Percentiles rank a stretch among this genome's conserved stretches.
phyloP scores from a whole-genome alignment of 1,140 invertebrate genomes.

The Zaprionus ornatus region DNA sequence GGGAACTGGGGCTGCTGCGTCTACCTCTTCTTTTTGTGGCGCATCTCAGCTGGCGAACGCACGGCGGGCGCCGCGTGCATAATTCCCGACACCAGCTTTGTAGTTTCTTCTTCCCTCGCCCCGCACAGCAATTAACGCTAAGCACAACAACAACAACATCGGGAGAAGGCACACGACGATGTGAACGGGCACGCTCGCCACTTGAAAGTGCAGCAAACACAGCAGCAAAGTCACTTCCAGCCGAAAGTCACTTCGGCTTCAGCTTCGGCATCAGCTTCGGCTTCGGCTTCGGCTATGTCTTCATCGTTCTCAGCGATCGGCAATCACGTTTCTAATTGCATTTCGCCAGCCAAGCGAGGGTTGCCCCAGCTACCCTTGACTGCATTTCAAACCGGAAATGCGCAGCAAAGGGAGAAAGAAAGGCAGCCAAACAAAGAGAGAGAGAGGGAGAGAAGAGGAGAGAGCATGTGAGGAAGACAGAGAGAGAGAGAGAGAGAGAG shows the following conservation, averaged over 20 bases:
- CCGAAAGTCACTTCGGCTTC: neutral
- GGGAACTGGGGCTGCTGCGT: neutral
- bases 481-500: constrained; percentile 1
- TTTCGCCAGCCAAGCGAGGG: constrained; percentile 37
- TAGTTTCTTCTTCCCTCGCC: constrained; percentile 48
- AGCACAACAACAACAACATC: constrained; percentile 3
- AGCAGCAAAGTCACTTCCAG: neutral
- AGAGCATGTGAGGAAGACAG: neutral
- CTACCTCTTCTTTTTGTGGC: constrained; percentile 83
- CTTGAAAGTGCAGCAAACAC: constrained; percentile 53
- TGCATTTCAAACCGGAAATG: constrained; percentile 50
- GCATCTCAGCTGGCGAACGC: constrained; percentile 80
- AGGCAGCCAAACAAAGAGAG: neutral
- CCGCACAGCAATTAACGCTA: constrained; percentile 45
- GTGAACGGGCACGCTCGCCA: constrained; percentile 67
- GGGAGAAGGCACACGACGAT: constrained; percentile 25
- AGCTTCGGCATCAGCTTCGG: neutral
- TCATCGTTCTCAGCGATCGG: constrained; percentile 20
- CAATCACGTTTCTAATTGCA: constrained; percentile 62
- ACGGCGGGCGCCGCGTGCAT: constrained; percentile 74
- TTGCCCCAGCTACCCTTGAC: constrained; percentile 50
- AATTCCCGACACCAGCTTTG: constrained; percentile 76
- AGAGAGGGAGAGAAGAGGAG: neutral
- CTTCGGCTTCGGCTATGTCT: neutral
- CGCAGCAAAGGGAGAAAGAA: neutral